These are phyloP conservation scores for Metaphire vulgaris DNA, from an alignment of 1,140 invertebrate genomes.

Conservation along the genomic window DNA sequence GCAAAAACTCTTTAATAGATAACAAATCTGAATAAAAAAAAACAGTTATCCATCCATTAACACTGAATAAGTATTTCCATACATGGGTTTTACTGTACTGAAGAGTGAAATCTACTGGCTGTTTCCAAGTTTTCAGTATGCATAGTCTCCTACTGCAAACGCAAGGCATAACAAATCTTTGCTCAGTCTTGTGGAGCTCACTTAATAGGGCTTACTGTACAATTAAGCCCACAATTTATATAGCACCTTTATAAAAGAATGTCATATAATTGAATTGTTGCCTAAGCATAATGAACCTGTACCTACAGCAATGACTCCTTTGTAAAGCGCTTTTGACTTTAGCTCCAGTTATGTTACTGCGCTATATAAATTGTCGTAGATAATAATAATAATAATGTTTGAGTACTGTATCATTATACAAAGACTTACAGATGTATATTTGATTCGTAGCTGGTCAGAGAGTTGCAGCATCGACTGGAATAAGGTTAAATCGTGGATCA, in stretches of 20 bases:
- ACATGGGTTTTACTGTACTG: not conserved
- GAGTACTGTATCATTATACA: too few species aligned
- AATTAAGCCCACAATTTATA: too few species aligned
- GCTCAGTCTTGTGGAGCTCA: too few species aligned
- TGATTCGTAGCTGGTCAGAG: slow-evolving; percentile 11
- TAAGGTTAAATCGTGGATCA: slow-evolving; percentile 25
- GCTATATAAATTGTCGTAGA: not conserved
- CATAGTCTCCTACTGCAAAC: not conserved
- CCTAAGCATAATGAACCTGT: too few species aligned
- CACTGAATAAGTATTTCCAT: not conserved
- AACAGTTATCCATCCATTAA: too few species aligned
- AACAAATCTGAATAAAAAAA: too few species aligned
- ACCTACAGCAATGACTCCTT: not conserved
- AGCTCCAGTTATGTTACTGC: not conserved
- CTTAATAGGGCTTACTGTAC: too few species aligned
- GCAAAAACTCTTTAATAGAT: too few species aligned
- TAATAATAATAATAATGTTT: too few species aligned
- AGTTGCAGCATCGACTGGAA: slow-evolving; percentile 19
- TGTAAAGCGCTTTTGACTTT: not conserved
- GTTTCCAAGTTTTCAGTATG: not conserved
- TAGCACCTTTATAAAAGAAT: too few species aligned
- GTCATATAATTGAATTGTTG: not conserved
- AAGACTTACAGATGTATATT: not conserved
- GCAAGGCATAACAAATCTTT: too few species aligned
- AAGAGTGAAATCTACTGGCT: not conserved